Evolutionary conservation across 2,113 vertebrate genomes (phyloP), one percentile per base, ranked within the genome.

Genomic region (Myiozetetes cayanensis): DNA sequence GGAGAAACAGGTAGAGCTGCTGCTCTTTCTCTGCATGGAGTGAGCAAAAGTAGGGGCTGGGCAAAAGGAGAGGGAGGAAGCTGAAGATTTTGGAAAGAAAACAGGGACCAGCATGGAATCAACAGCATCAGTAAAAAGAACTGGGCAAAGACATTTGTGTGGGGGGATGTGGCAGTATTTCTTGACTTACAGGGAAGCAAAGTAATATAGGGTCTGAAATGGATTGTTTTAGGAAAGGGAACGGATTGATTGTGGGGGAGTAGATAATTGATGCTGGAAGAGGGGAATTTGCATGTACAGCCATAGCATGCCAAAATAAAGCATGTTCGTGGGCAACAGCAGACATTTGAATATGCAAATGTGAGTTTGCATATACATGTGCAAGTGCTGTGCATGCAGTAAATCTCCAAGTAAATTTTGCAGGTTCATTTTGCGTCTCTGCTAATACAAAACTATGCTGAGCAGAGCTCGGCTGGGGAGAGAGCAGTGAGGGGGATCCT

Each of bases 261-360:
- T 11, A 58, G 82, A 8, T 67, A 90, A 90, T 37, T 83, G 75
- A 77, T 95, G 75, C 59, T 90, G 43, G 55, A 65, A 70, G 78
- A 67, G 52, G 44, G 37, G 68, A 70, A 91, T 96, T 88, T 93
- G 72, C 87, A 94, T 81, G 52, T 79, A 56, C 79, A 84, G 43
- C 72, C 68, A 4, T 12, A 37, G 88, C 76, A 71, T 82, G 58
- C 65, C 59, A 74, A 88, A 92, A 88, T 86, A 86, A 92, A 86
- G 33, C 35, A 33, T 8, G 25, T 63, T 89, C 2, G 3, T 76
- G 72, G 58, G 78, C 84, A 93, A 39, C 22, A 47, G 55, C 74
- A 94, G 77, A 58, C 71, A 15, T 74, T 77, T 75, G 75, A 71
- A 63, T 79, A 94, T 92, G 91, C 85, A 95, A 44, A 94, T 94